These are phyloP conservation scores for Euplexia lucipara DNA, from an alignment of 2,888 invertebrate species.

Conservation along the genomic window DNA sequence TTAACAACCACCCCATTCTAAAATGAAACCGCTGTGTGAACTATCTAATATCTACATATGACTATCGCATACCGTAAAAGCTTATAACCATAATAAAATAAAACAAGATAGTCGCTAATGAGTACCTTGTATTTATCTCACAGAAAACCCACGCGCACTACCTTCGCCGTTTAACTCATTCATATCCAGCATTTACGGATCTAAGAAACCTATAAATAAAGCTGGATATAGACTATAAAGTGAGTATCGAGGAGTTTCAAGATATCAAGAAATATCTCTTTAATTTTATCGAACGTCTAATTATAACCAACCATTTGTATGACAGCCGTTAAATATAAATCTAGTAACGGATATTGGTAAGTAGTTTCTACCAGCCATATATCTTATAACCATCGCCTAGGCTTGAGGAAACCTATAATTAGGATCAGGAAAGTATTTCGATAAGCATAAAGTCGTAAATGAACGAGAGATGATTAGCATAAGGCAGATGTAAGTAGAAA, in stretches of 20 bases:
- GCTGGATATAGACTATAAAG: conserved; percentile 35
- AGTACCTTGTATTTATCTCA: conserved; percentile 69
- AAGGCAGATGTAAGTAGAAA: no score
- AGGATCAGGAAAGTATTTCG: conserved; percentile 18
- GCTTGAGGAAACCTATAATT: conserved; percentile 11
- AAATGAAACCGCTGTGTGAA: conserved; percentile 25
- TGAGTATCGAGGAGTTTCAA: conserved; percentile 36
- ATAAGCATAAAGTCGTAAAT: conserved; percentile 22
- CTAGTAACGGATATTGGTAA: conserved; percentile 12
- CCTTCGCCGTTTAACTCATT: conserved; percentile 44
- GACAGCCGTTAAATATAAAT: conserved; percentile 45
- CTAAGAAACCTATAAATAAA: conserved; percentile 42
- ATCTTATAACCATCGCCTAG: neutral
- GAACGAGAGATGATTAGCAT: no score
- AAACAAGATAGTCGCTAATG: conserved; percentile 62
- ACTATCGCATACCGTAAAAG: conserved; percentile 51
- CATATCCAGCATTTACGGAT: conserved; percentile 52
- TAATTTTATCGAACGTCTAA: conserved; percentile 33
- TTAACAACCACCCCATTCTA: conserved; percentile 23
- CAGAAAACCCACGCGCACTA: conserved; percentile 62
- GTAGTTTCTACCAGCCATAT: conserved; percentile 1
- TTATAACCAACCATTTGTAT: conserved; percentile 45
- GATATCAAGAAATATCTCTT: conserved; percentile 36
- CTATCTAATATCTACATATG: conserved; percentile 41
- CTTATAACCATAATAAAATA: conserved; percentile 61